Conservation (phyloP, 2,888 invertebrate species). For the Omphaloscelis lunosa region DNA sequence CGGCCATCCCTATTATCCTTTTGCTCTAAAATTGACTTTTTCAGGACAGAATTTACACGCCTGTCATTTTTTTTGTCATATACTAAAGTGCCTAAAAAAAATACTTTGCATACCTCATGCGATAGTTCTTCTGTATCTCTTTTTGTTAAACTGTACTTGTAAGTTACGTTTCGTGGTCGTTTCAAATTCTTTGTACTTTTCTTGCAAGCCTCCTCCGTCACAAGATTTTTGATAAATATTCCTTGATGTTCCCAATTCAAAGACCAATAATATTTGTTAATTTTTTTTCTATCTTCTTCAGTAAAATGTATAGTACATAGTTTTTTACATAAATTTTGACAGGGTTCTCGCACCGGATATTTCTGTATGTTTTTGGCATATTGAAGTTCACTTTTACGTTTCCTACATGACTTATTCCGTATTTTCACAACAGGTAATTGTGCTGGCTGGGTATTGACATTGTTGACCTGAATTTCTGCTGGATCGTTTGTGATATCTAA, state of each 20-base stretch:
- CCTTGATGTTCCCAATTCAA: conserved; percentile 38
- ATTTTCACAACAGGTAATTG: conserved; percentile 17
- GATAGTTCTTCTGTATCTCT: conserved; percentile 30
- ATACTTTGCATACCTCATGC: conserved; percentile 40
- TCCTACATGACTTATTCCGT: conserved; percentile 31
- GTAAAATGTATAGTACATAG: conserved; percentile 31
- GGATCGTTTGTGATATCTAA: conserved; percentile 28
- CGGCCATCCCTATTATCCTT: conserved; percentile 46
- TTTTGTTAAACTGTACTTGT: conserved; percentile 31
- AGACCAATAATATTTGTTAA: conserved; percentile 36
- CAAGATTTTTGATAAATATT: conserved; percentile 28
- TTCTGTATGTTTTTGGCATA: conserved; percentile 33
- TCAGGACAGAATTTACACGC: conserved; percentile 38
- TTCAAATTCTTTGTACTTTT: conserved; percentile 28
- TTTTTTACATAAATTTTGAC: conserved; percentile 35
- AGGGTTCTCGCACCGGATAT: conserved; percentile 34
- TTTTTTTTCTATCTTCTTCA: conserved; percentile 28
- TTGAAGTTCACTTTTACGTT: conserved; percentile 23
- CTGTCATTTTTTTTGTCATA: conserved; percentile 41
- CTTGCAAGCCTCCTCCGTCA: conserved; percentile 17
- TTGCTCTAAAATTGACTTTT: conserved; percentile 39
- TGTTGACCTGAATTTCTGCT: conserved; percentile 33
- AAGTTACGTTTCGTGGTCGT: conserved; percentile 37
- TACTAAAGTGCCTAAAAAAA: conserved; percentile 42
- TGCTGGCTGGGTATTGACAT: conserved; percentile 18